phyloP scores from a whole-genome alignment of 2,113 vertebrate genomes.

The Sturnira hondurensis region DNA sequence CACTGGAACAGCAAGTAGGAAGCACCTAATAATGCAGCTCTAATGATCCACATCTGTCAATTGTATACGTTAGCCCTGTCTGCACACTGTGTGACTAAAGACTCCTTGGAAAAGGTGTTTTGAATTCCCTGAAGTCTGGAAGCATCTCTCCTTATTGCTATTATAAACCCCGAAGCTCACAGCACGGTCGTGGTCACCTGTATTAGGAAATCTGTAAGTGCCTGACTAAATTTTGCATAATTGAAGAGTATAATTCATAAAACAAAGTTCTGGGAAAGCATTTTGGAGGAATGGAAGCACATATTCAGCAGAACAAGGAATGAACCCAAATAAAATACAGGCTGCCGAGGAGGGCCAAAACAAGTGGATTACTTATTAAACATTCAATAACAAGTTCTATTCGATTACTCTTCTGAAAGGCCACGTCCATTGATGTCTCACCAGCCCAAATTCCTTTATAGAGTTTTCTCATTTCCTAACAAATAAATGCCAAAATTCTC shows the following conservation, averaged over 20 bases:
- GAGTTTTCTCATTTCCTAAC: slow-evolving; percentile 41
- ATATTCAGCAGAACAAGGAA: neutral
- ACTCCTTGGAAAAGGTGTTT: neutral
- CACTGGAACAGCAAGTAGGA: neutral
- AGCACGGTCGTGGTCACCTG: neutral
- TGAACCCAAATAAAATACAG: slow-evolving; percentile 3
- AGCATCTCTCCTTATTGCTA: neutral
- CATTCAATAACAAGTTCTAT: neutral
- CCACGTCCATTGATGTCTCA: neutral
- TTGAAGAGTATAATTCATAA: neutral
- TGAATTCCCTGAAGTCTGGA: neutral
- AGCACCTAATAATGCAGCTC: neutral
- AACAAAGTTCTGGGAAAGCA: neutral
- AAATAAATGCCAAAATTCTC: slow-evolving; percentile 18
- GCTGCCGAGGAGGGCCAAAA: neutral
- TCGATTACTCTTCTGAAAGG: slow-evolving; percentile 38
- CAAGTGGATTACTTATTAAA: neutral
- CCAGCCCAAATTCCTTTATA: neutral
- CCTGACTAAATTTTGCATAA: neutral
- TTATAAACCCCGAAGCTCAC: neutral
- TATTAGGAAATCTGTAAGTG: neutral
- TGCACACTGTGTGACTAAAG: neutral
- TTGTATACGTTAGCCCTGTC: neutral
- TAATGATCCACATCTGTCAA: neutral
- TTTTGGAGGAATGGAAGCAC: slow-evolving; percentile 14